Base-by-base conservation (phyloP, 2,888 invertebrate species). In the Arge pagana region DNA sequence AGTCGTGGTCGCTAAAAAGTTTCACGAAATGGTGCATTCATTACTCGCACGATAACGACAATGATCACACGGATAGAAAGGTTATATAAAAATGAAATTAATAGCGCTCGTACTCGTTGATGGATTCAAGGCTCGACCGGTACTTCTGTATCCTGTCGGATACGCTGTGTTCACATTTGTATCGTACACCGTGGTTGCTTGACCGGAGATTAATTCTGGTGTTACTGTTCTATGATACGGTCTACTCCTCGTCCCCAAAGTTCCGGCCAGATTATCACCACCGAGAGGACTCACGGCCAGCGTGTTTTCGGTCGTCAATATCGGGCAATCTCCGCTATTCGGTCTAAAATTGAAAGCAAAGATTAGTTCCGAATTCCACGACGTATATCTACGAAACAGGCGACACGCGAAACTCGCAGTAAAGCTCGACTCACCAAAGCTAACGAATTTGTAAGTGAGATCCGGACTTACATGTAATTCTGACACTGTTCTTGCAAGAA, bases 401-500 rank as follows among this genome's bases (percentile, higher is more conserved):
- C n/a, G n/a, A n/a, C n/a, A n/a, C n/a, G n/a, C n/a, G n/a, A n/a
- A n/a, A n/a, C n/a, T n/a, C 15, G 8, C 8, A 28, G n/a, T 43
- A 4, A 28, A 35, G 10, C 15, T 28, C 21, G 8, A 18, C 0
- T 30, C 5, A 28, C 4, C 28, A 41, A 52, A 28, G 19, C 26
- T 31, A 18, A 31, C 16, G 30, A 40, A 13, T 24, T 7, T 15
- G 28, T 26, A 13, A 55, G 13, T 26, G n/a, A 40, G 28, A 30
- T 31, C 26, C 11, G 21, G 50, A 74, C 79, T 80, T 68, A 83
- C 84, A 81, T 80, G 66, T 82, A 83, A 63, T 82, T 81, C 41
- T 78, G 72, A 66, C 84, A 84, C 62, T 83, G 83, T 58, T 83
- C 82, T 51, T 81, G 80, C 3, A 83, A 71, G 62, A 84, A 83